Conservation (phyloP, 2,888 invertebrate genomes). For the Dolomedes plantarius region DNA sequence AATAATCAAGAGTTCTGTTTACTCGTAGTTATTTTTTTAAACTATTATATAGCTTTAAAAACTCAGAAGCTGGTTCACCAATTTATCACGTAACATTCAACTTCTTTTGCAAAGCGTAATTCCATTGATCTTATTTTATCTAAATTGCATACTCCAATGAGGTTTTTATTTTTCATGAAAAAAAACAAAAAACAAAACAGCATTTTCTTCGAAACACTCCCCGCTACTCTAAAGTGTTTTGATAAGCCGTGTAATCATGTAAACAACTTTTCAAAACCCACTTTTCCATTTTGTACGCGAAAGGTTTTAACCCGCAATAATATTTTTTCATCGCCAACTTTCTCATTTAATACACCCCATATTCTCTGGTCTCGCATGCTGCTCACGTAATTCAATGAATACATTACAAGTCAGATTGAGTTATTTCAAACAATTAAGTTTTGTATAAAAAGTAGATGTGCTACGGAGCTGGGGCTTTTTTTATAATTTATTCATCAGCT, state of each 20-base stretch:
- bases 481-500: conserved; percentile 7
- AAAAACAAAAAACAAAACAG: neutral
- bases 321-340: neutral
- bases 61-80: no score
- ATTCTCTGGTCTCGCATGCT: neutral
- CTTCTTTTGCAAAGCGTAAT: no score
- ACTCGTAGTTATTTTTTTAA: no score
- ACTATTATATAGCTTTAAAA: no score
- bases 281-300: neutral
- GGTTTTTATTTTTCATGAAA: neutral
- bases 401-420: conserved; percentile 17
- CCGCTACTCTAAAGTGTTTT: conserved; percentile 12
- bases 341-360: conserved; percentile 5
- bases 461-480: neutral
- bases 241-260: conserved; percentile 14
- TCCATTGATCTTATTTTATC: neutral
- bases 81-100: no score
- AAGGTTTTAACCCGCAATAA: neutral
- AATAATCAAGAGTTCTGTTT: no score
- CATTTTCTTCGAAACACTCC: neutral
- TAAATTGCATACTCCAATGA: neutral
- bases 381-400: conserved; percentile 23
- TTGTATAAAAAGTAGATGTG: neutral
- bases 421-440: conserved; percentile 19
- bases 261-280: conserved; percentile 12